These are phyloP conservation scores for Erpornis zantholeuca DNA, from an alignment of 2,113 vertebrate species.

Conservation along the genomic window DNA sequence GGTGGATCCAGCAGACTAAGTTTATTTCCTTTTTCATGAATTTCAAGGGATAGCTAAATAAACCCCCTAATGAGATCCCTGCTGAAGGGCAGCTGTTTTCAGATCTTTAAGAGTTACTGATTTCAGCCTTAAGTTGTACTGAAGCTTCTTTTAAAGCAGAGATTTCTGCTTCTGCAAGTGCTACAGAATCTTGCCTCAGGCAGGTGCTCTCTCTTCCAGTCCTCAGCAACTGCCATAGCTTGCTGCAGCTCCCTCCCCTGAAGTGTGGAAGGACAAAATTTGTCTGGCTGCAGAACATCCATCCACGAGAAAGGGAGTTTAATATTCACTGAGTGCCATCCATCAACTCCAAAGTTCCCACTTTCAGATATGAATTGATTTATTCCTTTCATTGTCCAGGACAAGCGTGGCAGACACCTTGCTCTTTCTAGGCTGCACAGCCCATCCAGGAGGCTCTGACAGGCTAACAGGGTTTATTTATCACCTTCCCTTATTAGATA, in stretches of 20 bases:
- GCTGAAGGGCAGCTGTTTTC: neutral
- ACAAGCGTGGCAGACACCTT: neutral
- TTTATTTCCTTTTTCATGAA: neutral
- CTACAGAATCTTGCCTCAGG: neutral
- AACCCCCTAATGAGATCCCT: neutral
- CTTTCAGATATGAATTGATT: neutral
- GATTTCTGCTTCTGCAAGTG: neutral
- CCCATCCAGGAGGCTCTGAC: neutral
- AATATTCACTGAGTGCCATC: neutral
- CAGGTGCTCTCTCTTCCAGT: neutral
- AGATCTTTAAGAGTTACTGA: neutral
- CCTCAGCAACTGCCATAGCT: neutral
- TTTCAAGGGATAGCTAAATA: neutral
- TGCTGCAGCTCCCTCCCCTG: neutral
- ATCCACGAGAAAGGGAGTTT: neutral
- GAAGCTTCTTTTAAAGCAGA: neutral
- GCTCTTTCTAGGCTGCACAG: neutral
- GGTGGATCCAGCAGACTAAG: neutral
- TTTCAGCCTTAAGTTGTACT: neutral
- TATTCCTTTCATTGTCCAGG: neutral
- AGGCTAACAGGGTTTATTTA: neutral
- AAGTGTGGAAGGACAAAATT: neutral
- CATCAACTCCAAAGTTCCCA: neutral
- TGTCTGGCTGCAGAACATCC: neutral
- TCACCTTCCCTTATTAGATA: neutral